A percentile compares a stretch with the other conserved stretches of the same genome.
These are phyloP conservation scores for Protophormia terraenovae DNA, from an alignment of 2,888 invertebrate species.

Conservation along the genomic window DNA sequence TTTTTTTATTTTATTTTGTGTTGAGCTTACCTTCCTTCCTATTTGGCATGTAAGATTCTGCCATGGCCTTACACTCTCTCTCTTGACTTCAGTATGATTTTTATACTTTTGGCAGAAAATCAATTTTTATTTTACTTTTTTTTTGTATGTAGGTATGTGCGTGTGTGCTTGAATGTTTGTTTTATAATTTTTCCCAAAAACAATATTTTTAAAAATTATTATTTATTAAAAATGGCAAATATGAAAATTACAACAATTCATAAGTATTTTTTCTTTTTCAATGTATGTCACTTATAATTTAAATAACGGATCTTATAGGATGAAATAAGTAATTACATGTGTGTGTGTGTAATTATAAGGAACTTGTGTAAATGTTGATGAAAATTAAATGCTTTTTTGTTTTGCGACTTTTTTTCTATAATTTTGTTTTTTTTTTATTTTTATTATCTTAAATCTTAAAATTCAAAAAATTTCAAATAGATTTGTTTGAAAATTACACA, in stretches of 20 bases:
- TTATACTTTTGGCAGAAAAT: slow-evolving; percentile 63
- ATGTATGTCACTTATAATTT: slow-evolving; percentile 14
- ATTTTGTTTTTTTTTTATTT: not conserved
- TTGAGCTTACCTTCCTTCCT: slow-evolving; percentile 29
- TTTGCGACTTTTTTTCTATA: not conserved
- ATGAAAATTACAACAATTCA: slow-evolving; percentile 47
- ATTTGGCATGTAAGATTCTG: slow-evolving; percentile 45
- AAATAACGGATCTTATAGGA: not conserved
- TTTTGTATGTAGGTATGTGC: too few species aligned
- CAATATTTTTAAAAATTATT: slow-evolving; percentile 33
- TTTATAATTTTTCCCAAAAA: slow-evolving; percentile 43
- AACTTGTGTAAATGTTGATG: slow-evolving; percentile 5
- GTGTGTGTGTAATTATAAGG: not conserved
- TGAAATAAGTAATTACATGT: not conserved
- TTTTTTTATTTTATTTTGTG: not conserved
- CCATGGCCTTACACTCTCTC: slow-evolving; percentile 61
- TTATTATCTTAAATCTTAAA: not conserved
- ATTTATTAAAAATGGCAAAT: slow-evolving; percentile 49
- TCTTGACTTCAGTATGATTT: slow-evolving; percentile 43
- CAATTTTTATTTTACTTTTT: slow-evolving; percentile 59
- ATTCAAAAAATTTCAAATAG: not conserved
- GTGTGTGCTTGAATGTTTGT: slow-evolving; percentile 1
- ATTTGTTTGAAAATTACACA: slow-evolving; percentile 41
- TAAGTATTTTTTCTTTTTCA: slow-evolving; percentile 21
- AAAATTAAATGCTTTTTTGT: slow-evolving; percentile 23